A percentile compares a stretch with the other conserved stretches of the same genome.
These are phyloP conservation scores for Spatulosminthurus flaviceps DNA, from an alignment of 2,888 invertebrate species.

Conservation along the genomic window DNA sequence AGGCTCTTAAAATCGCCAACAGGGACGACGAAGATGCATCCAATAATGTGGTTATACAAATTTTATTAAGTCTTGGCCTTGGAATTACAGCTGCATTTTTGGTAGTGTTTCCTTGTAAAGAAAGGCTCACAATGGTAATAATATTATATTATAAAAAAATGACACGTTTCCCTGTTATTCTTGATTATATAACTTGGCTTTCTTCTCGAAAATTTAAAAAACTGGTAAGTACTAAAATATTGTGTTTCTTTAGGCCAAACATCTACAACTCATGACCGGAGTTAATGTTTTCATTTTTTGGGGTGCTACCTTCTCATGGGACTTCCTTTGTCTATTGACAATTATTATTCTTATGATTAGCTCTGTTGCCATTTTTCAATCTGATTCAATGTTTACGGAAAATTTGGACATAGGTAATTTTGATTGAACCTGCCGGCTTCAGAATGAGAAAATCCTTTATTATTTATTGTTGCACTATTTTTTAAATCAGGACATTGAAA, in stretches of 20 bases:
- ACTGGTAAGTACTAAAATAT: too few species aligned
- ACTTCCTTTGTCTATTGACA: slow-evolving; percentile 66
- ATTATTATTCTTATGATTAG: slow-evolving; percentile 65
- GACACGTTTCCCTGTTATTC: too few species aligned
- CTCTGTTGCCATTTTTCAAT: slow-evolving; percentile 64
- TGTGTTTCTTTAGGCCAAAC: slow-evolving; percentile 63
- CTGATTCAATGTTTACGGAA: background rate
- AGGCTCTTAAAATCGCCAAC: background rate
- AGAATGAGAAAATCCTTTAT: too few species aligned
- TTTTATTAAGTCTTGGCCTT: background rate
- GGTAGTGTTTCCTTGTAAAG: background rate
- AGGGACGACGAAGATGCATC: too few species aligned
- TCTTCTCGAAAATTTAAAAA: too few species aligned
- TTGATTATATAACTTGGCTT: too few species aligned
- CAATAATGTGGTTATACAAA: background rate
- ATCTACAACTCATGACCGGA: slow-evolving; percentile 66
- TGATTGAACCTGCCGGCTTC: too few species aligned
- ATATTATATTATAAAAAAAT: too few species aligned
- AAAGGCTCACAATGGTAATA: background rate
- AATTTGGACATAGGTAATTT: too few species aligned
- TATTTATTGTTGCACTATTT: too few species aligned
- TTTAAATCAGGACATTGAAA: too few species aligned
- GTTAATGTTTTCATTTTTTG: slow-evolving; percentile 66
- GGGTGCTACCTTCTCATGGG: slow-evolving; percentile 67
- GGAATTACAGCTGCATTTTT: background rate